Conservation (phyloP, 2,888 invertebrate species). For the Anoncus sp. region DNA sequence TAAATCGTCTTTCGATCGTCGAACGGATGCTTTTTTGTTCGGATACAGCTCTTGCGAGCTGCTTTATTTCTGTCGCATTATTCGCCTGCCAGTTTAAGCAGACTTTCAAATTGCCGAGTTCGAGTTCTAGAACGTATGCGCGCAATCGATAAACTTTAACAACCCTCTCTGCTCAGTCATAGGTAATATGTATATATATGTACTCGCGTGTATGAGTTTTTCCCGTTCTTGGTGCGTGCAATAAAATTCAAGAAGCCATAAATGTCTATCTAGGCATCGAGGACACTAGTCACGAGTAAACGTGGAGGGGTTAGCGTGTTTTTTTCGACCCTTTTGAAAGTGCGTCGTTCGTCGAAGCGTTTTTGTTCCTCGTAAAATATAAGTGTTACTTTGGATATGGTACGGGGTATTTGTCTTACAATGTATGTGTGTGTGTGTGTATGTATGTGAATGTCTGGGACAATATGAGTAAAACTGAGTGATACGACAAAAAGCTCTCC, state of each 20-base stretch:
- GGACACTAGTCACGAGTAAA: slow-evolving; percentile 10
- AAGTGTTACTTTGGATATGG: slow-evolving; percentile 19
- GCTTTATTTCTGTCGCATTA: slow-evolving; percentile 2
- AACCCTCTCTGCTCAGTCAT: slow-evolving; percentile 6
- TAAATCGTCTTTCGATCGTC: slow-evolving; percentile 4
- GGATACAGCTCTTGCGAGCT: neutral
- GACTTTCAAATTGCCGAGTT: slow-evolving; percentile 1
- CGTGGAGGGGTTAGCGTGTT: slow-evolving; percentile 3
- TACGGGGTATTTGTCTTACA: slow-evolving; percentile 8
- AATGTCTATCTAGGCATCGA: slow-evolving; percentile 41
- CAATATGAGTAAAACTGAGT: slow-evolving; percentile 17
- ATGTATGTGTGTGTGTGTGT: neutral
- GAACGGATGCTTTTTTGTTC: neutral
- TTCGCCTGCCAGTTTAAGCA: neutral
- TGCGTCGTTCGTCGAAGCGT: slow-evolving; percentile 39
- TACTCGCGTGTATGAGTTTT: slow-evolving; percentile 23
- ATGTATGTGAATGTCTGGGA: slow-evolving; percentile 5
- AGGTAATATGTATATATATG: slow-evolving; percentile 10
- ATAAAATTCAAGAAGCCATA: slow-evolving; percentile 41
- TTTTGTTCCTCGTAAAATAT: slow-evolving; percentile 57
- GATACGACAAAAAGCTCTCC: slow-evolving; percentile 11
- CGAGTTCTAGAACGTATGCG: slow-evolving; percentile 8
- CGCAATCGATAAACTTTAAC: slow-evolving; percentile 41
- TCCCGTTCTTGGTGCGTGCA: neutral
- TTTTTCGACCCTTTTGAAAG: slow-evolving; percentile 27